Conservation (phyloP, 2,113 vertebrate genomes). For the Phyllostomus hastatus region DNA sequence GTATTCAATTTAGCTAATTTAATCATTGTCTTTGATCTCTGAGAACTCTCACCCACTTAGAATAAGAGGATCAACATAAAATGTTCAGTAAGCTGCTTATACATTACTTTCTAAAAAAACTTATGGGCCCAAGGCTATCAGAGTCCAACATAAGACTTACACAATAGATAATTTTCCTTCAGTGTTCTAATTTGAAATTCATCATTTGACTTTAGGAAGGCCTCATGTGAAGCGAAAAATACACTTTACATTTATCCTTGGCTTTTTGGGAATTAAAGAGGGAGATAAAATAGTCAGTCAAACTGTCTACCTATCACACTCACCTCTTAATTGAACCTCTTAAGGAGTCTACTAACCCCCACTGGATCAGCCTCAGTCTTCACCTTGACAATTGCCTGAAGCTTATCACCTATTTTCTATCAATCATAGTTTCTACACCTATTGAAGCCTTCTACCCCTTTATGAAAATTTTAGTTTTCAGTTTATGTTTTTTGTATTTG, state of each 20-base stretch:
- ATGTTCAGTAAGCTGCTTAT: neutral
- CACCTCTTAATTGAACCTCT: neutral
- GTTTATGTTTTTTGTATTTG: neutral
- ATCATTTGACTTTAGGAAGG: neutral
- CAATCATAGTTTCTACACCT: neutral
- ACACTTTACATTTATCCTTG: neutral
- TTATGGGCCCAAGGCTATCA: neutral
- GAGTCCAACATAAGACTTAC: neutral
- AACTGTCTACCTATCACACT: neutral
- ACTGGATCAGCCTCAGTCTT: neutral
- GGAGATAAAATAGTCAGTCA: neutral
- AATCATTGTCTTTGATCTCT: neutral
- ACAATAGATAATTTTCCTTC: neutral
- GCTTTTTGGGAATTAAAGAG: neutral
- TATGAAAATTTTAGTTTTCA: neutral
- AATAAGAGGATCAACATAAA: neutral
- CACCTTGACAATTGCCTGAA: neutral
- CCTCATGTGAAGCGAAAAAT: neutral
- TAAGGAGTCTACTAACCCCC: neutral
- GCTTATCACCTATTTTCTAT: too few species aligned
- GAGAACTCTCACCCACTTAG: neutral
- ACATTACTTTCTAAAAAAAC: neutral
- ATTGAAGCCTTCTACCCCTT: neutral
- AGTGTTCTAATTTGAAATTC: neutral
- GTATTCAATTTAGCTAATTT: neutral